These are phyloP conservation scores for Lycaena phlaeas DNA, from an alignment of 2,888 invertebrate species.

Conservation along the genomic window DNA sequence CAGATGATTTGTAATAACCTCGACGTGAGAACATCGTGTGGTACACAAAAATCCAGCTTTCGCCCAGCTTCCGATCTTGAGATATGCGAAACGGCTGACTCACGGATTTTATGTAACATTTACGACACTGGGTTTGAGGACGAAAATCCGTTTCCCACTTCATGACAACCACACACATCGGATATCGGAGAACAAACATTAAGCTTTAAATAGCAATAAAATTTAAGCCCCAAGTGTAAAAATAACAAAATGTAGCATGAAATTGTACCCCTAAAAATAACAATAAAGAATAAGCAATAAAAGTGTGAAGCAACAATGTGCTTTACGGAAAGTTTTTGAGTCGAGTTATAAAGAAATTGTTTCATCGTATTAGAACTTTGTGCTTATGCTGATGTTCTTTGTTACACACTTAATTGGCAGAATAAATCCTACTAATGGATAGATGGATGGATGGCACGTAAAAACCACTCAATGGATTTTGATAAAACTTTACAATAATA, in stretches of 20 bases:
- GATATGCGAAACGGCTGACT: slow-evolving; percentile 19
- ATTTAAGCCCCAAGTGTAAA: background rate
- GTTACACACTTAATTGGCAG: too few relatives aligned
- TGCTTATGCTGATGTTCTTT: too few relatives aligned
- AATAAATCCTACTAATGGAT: too few relatives aligned
- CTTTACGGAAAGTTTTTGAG: too few relatives aligned
- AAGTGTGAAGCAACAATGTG: too few relatives aligned
- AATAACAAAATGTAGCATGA: slow-evolving; percentile 1
- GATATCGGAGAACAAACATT: background rate
- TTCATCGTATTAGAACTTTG: too few relatives aligned
- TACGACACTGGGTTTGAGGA: too few relatives aligned
- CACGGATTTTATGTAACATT: slow-evolving; percentile 14
- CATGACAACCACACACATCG: slow-evolving; percentile 2
- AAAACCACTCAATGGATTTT: too few relatives aligned
- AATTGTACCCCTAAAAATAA: background rate
- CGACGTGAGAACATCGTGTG: slow-evolving; percentile 39
- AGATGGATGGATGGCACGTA: too few relatives aligned
- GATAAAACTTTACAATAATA: too few relatives aligned
- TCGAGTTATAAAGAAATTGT: too few relatives aligned
- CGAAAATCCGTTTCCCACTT: background rate
- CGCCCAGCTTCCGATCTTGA: slow-evolving; percentile 53
- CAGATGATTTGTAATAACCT: slow-evolving; percentile 55
- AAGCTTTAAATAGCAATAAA: slow-evolving; percentile 6
- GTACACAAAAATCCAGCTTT: slow-evolving; percentile 57
- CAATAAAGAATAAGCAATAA: slow-evolving; percentile 1